phyloP scores from a whole-genome alignment of 2,797 vertebrate species.

The Dendrocincla tyrannina region DNA sequence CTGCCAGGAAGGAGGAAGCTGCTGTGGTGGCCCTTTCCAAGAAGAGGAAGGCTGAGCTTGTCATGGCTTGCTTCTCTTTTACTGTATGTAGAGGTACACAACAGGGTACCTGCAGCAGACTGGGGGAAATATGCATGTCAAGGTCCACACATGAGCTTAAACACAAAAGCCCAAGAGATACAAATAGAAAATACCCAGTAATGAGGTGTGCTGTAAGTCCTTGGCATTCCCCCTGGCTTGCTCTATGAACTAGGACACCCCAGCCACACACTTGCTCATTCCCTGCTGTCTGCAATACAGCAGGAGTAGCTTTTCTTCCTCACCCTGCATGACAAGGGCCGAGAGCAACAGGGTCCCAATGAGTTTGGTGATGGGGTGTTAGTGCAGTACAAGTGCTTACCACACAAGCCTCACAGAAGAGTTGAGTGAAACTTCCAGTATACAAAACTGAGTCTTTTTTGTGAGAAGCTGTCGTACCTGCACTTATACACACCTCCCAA shows the following conservation, averaged over 20 bases:
- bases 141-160: background rate
- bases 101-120: background rate
- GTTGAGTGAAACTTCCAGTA: background rate
- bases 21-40: background rate
- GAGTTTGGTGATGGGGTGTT: background rate
- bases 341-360: background rate
- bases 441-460: background rate
- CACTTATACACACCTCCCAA: background rate
- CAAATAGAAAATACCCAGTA: background rate
- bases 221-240: background rate
- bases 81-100: rapidly evolving
- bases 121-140: rapidly evolving
- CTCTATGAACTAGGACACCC: background rate
- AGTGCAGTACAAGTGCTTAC: background rate
- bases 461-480: background rate
- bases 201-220: background rate
- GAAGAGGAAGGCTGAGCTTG: background rate
- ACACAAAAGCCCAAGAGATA: background rate
- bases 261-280: background rate
- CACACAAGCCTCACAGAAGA: background rate
- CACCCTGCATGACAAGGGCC: background rate
- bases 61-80: background rate
- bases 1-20: background rate
- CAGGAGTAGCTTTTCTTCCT: background rate
- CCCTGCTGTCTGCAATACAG: background rate